A percentile compares a stretch with the other conserved stretches of the same genome.
Evolutionary conservation across 2,113 vertebrate species (phyloP).

Genomic region (Oxyruncus cristatus): DNA sequence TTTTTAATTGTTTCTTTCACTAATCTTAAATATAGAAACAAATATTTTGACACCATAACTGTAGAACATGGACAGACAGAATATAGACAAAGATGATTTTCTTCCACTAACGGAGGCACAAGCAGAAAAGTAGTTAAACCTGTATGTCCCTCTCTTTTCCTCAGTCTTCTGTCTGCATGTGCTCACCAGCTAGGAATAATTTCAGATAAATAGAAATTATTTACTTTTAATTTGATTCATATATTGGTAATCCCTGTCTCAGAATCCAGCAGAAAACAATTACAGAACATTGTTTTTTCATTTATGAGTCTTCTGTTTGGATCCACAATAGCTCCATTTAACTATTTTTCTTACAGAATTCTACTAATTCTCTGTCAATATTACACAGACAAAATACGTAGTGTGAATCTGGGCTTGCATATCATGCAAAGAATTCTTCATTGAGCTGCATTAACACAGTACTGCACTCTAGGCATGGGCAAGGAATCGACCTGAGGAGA

Average conservation of each 20-base stretch:
- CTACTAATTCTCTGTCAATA: neutral
- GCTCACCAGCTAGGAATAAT: neutral
- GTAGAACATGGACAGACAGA: neutral
- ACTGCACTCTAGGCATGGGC: neutral
- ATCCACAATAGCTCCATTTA: neutral
- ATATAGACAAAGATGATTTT: neutral
- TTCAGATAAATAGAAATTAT: neutral
- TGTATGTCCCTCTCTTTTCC: neutral
- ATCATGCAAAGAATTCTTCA: neutral
- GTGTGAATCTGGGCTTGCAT: neutral
- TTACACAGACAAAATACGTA: neutral
- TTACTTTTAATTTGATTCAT: neutral
- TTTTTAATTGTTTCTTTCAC: neutral
- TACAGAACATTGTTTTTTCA: neutral
- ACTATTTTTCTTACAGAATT: neutral
- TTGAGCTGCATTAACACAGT: neutral
- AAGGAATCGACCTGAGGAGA: neutral
- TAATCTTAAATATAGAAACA: neutral
- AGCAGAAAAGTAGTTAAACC: neutral
- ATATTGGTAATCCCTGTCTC: neutral
- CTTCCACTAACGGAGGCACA: neutral
- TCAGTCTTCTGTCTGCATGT: neutral
- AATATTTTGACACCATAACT: neutral
- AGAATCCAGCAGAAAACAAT: neutral
- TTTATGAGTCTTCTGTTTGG: neutral